Base-by-base conservation (phyloP, 1,140 invertebrate species). In the Colletes latitarsis region DNA sequence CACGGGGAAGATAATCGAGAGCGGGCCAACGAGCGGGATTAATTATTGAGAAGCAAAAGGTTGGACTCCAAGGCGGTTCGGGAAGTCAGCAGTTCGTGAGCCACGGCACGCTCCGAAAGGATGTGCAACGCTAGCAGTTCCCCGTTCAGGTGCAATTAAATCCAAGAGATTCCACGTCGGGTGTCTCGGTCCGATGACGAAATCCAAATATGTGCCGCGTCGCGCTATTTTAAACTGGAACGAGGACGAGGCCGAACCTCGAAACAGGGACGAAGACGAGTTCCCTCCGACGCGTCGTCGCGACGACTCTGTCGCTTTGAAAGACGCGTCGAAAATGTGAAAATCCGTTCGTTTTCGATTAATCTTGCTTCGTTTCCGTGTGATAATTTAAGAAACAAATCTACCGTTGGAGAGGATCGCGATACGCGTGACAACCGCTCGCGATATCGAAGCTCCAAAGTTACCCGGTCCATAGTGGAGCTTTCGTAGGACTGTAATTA, bases 41-140 rank as follows among this genome's bases (percentile, higher is more conserved):
- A 79, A 79, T 79, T 79, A 79, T 79, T 73, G 77, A 79, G 77
- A 79, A 66, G 77, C 77, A 79, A 79, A 79, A 79, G 77, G 60
- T 79, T 49, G 69, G 72, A 43, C 21, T 55, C 60, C 60, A 66
- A 73, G 77, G 70, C 60, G 70, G 49, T 72, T 39, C 69, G 30
- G 58, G 58, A 19, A 78, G 77, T 79, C 70, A 79, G 77, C 77
- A 79, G 77, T 79, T 79, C 70, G 77, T 57, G 70, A 79, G 69
- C 77, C 58, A 64, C 46, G 15, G 58, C 69, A 57, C 43, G 46
- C 43, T 21, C 41, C 66, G 53, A 70, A 52, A 70, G 68, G 68
- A 69, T 72, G 58, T 72, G 77, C 77, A 57, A 57, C 69, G 77
- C 43, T 64, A 19, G 77, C 77, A 73, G 49, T 73, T 79, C 52